Evolutionary conservation across 2,888 invertebrate species (phyloP).

Genomic region (Callosobruchus maculatus): DNA sequence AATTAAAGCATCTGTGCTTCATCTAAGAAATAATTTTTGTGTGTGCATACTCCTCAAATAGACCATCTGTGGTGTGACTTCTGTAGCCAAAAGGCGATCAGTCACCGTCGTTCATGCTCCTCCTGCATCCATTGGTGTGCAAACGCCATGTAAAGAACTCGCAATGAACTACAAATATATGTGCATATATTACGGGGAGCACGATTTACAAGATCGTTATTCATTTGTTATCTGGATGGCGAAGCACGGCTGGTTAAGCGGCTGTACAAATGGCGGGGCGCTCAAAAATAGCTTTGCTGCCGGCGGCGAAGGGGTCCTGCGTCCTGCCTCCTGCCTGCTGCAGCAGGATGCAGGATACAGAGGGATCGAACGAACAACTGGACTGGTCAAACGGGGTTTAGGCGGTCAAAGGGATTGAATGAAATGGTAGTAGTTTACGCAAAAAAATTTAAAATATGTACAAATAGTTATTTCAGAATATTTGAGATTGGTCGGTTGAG

Average conservation of each 20-base stretch:
- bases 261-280: background rate
- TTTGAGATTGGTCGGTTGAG: no score
- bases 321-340: background rate
- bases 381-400: no score
- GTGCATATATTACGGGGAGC: background rate
- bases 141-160: background rate
- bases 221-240: background rate
- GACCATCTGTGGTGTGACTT: no score
- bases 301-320: background rate
- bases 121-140: background rate
- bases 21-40: no score
- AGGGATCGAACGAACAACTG: background rate
- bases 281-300: background rate
- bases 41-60: no score
- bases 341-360: background rate
- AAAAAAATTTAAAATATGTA: no score
- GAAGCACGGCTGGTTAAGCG: background rate
- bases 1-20: no score
- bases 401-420: no score
- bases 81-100: no score
- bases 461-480: no score
- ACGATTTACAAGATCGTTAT: background rate
- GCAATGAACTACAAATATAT: background rate
- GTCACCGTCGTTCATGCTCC: no score
- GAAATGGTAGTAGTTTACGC: no score